phyloP scores from a whole-genome alignment of 2,797 vertebrate species.

The Tapirus indicus region DNA sequence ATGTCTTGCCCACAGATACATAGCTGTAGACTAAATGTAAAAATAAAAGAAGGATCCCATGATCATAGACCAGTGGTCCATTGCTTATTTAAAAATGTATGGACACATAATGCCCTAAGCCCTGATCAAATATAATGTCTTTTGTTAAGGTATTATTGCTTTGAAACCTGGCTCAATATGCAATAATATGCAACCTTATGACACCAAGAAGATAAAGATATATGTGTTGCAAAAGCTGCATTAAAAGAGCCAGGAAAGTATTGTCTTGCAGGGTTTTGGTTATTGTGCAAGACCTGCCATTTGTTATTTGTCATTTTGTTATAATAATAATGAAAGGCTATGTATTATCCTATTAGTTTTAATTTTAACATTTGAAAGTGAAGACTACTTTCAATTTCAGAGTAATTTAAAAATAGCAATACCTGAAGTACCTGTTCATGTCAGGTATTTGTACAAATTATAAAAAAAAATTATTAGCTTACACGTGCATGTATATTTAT shows the following conservation, averaged over 20 bases:
- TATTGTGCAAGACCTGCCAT: not conserved
- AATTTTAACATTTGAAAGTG: constrained; percentile 21
- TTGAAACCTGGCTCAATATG: not conserved
- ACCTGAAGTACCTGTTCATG: not conserved
- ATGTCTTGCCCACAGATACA: not conserved
- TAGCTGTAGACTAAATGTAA: not conserved
- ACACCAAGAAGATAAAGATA: constrained; percentile 34
- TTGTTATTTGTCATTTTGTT: constrained; percentile 9
- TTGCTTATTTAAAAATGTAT: not conserved
- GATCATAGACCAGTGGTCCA: not conserved
- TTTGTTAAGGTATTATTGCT: constrained; percentile 1
- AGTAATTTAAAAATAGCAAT: not conserved
- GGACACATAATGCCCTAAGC: not conserved
- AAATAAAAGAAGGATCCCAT: not conserved
- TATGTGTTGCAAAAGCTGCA: not conserved
- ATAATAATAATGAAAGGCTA: not conserved
- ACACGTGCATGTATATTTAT: not conserved
- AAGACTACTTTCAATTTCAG: not conserved
- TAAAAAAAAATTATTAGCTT: not conserved
- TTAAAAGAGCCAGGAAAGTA: not conserved
- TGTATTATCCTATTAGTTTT: constrained; percentile 42
- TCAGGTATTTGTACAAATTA: not conserved
- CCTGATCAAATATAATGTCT: not conserved
- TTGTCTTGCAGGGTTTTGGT: not conserved
- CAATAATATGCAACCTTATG: not conserved